Evolutionary conservation across 1,140 invertebrate species (phyloP).

Genomic region (Polypedilum pembai): DNA sequence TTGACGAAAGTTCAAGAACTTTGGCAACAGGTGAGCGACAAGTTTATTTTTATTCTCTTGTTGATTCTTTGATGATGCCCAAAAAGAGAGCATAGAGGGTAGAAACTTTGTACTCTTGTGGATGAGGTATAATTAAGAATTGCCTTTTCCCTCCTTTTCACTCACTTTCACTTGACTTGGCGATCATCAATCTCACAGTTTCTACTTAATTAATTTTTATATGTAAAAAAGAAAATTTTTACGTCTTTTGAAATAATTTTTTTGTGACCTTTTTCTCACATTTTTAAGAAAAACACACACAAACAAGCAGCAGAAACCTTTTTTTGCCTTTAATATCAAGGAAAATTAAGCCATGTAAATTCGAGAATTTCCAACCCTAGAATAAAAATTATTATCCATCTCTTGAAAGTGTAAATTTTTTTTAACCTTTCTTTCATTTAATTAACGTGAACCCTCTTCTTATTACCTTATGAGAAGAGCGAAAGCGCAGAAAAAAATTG

Average conservation of each 20-base stretch:
- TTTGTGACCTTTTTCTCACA: not conserved
- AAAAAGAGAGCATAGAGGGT: too few species aligned
- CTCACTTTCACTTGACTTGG: not conserved
- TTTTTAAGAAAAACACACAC: not conserved
- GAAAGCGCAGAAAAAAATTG: not conserved
- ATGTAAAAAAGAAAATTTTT: not conserved
- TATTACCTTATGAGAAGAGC: not conserved
- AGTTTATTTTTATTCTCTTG: not conserved
- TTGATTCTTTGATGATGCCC: too few species aligned
- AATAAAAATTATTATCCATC: not conserved
- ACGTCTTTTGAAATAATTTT: not conserved
- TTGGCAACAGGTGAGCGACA: conserved; percentile 11
- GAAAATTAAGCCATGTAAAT: too few species aligned
- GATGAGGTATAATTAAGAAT: too few species aligned
- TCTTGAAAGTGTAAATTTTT: not conserved
- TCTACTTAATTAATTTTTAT: conserved; percentile 15
- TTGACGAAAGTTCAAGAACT: not conserved
- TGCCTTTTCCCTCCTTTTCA: too few species aligned
- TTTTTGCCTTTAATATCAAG: not conserved
- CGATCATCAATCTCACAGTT: conserved; percentile 17
- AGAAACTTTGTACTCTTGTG: too few species aligned
- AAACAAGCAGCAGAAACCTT: not conserved
- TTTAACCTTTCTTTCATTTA: not conserved
- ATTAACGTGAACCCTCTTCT: not conserved
- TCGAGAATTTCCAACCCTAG: not conserved